phyloP scores from a whole-genome alignment of 2,888 invertebrate species.

The Odontocerum albicorne region DNA sequence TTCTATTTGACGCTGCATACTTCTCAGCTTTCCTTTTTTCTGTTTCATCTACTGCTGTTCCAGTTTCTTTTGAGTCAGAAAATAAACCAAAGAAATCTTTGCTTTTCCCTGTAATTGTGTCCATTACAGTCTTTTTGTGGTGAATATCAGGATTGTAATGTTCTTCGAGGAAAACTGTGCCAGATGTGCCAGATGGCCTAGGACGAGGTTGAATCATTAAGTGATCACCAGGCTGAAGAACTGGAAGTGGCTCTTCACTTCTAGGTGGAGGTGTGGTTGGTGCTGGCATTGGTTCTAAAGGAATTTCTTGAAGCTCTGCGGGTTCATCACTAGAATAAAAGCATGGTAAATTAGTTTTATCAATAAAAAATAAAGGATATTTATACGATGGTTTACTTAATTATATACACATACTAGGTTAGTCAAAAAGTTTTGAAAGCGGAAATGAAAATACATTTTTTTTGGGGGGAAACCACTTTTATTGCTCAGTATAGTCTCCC shows the following conservation, averaged over 20 bases:
- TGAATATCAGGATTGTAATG: conserved; percentile 43
- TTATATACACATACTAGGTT: neutral
- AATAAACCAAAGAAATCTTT: conserved; percentile 54
- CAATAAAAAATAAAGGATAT: neutral
- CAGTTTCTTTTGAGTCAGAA: conserved; percentile 50
- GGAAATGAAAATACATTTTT: too few relatives aligned
- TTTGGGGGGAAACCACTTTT: too few relatives aligned
- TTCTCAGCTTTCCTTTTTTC: conserved; percentile 55
- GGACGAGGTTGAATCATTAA: conserved; percentile 56
- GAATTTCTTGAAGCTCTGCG: conserved; percentile 14
- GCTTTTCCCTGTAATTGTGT: conserved; percentile 52
- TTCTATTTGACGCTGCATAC: conserved; percentile 51
- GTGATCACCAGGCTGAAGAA: conserved; percentile 66
- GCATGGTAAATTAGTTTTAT: neutral
- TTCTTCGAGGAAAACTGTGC: conserved; percentile 38
- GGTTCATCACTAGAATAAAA: neutral
- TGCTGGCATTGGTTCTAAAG: conserved; percentile 15
- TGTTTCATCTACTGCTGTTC: conserved; percentile 48
- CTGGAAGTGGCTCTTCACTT: conserved; percentile 46
- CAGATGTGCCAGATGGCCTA: conserved; percentile 39
- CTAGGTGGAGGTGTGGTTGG: neutral
- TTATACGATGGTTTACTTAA: conserved; percentile 2
- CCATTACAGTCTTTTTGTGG: conserved; percentile 49
- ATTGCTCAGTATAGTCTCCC: too few relatives aligned
- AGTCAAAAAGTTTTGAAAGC: too few relatives aligned